Conservation (phyloP, 2,113 vertebrate genomes). For the Sturnus vulgaris region DNA sequence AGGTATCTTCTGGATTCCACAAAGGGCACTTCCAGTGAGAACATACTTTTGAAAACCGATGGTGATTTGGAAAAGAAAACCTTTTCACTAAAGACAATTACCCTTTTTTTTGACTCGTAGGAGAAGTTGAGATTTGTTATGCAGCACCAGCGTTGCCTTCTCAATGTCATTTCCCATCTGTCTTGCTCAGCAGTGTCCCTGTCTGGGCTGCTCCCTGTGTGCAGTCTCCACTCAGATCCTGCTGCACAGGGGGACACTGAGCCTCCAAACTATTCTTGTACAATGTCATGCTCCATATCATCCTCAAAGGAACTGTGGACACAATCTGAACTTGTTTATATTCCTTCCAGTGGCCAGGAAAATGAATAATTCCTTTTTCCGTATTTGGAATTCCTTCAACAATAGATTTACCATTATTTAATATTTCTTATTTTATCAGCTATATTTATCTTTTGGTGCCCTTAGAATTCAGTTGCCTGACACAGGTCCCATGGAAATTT, state of each 20-base stretch:
- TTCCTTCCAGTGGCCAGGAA: constrained; percentile 9
- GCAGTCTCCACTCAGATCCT: neutral
- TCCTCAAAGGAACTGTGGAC: neutral
- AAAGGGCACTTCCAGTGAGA: neutral
- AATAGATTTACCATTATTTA: constrained; percentile 11
- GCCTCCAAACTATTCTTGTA: neutral
- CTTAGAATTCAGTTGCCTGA: neutral
- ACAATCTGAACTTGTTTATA: constrained; percentile 9
- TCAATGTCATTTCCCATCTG: constrained; percentile 52
- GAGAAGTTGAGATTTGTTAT: constrained; percentile 13
- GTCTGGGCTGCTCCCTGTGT: neutral
- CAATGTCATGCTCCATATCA: neutral
- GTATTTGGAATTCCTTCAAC: neutral
- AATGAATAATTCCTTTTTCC: constrained; percentile 18
- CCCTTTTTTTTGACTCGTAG: neutral
- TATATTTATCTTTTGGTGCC: neutral
- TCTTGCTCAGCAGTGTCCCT: constrained; percentile 15
- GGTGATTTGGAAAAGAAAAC: neutral
- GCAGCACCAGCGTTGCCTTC: neutral
- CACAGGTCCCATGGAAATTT: neutral
- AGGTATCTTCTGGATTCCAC: neutral
- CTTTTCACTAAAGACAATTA: neutral
- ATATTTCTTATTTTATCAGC: neutral
- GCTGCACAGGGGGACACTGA: neutral
- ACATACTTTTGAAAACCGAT: neutral